phyloP scores from a whole-genome alignment of 35 echinoderm and acorn worm genomes.

The Stichopus chloronotus region DNA sequence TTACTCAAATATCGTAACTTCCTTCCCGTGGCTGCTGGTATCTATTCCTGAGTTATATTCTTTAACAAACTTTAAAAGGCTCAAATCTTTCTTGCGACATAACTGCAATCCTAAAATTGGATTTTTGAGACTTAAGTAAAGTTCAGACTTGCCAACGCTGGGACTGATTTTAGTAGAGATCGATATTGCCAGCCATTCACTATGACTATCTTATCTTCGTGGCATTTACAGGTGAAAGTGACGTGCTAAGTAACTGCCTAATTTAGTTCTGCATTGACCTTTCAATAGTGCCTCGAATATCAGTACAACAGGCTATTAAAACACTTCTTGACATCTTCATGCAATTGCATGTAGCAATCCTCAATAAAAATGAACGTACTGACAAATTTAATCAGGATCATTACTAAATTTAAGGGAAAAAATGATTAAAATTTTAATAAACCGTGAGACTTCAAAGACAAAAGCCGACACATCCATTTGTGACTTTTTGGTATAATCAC shows the following conservation, averaged over 20 bases:
- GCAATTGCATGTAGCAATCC: too few species aligned
- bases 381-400: neutral
- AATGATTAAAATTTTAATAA: neutral
- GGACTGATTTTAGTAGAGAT: neutral
- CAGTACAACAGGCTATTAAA: constrained; percentile 3
- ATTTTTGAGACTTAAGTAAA: constrained; percentile 22
- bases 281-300: neutral
- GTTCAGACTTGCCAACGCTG: neutral
- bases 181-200: neutral
- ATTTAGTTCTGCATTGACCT: constrained; percentile 1
- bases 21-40: neutral
- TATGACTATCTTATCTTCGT: neutral
- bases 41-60: neutral
- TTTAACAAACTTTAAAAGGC: constrained; percentile 1
- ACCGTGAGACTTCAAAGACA: neutral
- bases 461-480: neutral
- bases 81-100: neutral
- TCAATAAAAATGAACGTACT: too few species aligned
- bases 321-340: too few species aligned
- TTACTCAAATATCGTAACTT: neutral
- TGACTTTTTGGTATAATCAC: neutral
- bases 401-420: neutral
- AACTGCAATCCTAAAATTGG: neutral
- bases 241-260: neutral
- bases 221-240: constrained; percentile 14